Base-by-base conservation (phyloP, 2,888 invertebrate genomes). In the Ariolimax columbianus region DNA sequence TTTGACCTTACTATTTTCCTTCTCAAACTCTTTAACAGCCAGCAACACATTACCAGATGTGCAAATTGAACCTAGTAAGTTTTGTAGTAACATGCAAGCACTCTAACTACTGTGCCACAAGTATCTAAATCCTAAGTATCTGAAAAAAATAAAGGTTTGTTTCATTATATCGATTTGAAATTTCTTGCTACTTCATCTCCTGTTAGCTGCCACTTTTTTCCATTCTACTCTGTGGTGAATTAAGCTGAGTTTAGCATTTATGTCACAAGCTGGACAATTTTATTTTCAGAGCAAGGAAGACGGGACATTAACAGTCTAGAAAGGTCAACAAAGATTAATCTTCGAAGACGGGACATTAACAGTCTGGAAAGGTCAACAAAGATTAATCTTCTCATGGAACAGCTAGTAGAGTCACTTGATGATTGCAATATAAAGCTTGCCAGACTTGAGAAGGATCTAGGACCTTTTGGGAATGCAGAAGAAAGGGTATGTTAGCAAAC, bases 341-440 rank as follows among this genome's bases (percentile, higher is more conserved):
- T 88, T 19, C 88, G 36, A 38, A 17, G 59, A 72, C 63, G 40
- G 36, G 83, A 83, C 38, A 47, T 78, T 79, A 85, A 89, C 77
- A 86, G 87, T 72, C 68, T 83, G 51, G 90, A 91, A 63, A 47
- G 88, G 40, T 63, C 79, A 19, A 80, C 87, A 17, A 89, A 89
- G 70, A 88, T 91, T 0, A 91, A 92, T 68, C 89, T 88, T 19
- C 88, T 91, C 55, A 87, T 93, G 83, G 90, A 91, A 87, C 90
- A 91, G 85, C 88, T 93, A 30, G 91, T 90, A 17, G 90, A 90
- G 81, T 89, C 91, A 3, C 86, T 93, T 30, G 89, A 89, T 66
- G 97, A 97, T 93, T 95, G 98, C 89, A 97, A 97, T 86, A 96
- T 96, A 85, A 97, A 97, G 94, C 95, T 98, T 92, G 83, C 55